phyloP scores from a whole-genome alignment of 2,797 vertebrate genomes.

The Chaunax sp. region DNA sequence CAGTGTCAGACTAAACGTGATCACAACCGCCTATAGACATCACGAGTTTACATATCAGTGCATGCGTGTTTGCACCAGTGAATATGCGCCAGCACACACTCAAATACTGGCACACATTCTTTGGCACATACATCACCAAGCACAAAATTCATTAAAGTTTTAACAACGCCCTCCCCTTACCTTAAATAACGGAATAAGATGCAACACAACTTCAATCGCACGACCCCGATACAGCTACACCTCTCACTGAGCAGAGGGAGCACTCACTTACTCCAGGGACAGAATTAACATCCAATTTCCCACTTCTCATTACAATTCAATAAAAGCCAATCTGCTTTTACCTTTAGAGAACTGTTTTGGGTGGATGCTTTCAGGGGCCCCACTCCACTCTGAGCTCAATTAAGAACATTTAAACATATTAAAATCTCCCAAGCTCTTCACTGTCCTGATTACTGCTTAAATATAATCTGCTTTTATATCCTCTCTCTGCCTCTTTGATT shows the following conservation, averaged over 20 bases:
- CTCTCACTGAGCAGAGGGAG: slow-evolving; percentile 63
- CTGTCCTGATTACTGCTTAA: slow-evolving; percentile 80
- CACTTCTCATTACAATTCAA: slow-evolving; percentile 84
- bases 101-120: slow-evolving; percentile 55
- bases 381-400: slow-evolving; percentile 78
- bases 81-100: slow-evolving; percentile 32
- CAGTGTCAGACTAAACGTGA: slow-evolving; percentile 71
- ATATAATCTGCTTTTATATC: slow-evolving; percentile 79
- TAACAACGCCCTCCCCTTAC: slow-evolving; percentile 55
- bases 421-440: slow-evolving; percentile 79
- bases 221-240: slow-evolving; percentile 71
- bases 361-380: slow-evolving; percentile 78
- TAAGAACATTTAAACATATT: slow-evolving; percentile 83
- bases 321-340: slow-evolving; percentile 83
- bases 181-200: slow-evolving; percentile 69
- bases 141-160: slow-evolving; percentile 59
- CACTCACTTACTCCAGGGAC: slow-evolving; percentile 73
- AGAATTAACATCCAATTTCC: slow-evolving; percentile 81
- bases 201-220: slow-evolving; percentile 61
- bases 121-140: slow-evolving; percentile 54
- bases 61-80: slow-evolving; percentile 13
- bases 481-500: slow-evolving; percentile 74
- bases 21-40: slow-evolving; percentile 66
- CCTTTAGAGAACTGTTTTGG: slow-evolving; percentile 81
- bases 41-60: slow-evolving; percentile 36